Percentiles rank a stretch among this genome's conserved stretches.
These are phyloP conservation scores for Elachura formosa DNA, from an alignment of 2,113 vertebrate genomes.

Conservation along the genomic window DNA sequence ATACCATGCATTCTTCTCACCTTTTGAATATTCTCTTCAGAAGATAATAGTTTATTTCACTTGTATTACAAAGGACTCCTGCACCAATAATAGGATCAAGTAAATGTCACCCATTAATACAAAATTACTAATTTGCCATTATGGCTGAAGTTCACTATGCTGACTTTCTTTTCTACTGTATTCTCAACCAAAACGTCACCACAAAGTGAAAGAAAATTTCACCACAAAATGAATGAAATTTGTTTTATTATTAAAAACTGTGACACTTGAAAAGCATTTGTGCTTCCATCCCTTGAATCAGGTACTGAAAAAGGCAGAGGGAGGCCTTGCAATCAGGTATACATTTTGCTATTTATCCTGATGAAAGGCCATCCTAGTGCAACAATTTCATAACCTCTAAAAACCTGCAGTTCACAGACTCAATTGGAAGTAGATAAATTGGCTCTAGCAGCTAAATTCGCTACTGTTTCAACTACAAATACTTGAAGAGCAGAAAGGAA, in stretches of 20 bases:
- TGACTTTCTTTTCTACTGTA: background rate
- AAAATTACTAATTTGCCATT: background rate
- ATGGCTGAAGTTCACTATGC: background rate
- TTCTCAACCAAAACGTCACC: background rate
- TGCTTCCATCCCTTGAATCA: background rate
- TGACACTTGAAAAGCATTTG: background rate
- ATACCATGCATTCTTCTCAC: background rate
- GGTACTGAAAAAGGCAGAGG: background rate
- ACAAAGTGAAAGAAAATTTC: background rate
- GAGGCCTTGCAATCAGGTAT: background rate
- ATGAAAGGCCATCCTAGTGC: background rate
- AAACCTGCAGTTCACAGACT: background rate
- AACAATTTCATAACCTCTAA: background rate
- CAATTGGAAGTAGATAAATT: background rate
- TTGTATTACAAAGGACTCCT: background rate
- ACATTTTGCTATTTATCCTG: background rate
- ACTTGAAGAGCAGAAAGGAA: background rate
- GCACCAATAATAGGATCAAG: background rate
- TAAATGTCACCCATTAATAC: background rate
- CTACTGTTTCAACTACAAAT: background rate
- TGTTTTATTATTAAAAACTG: background rate
- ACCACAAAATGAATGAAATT: background rate
- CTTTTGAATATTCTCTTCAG: background rate
- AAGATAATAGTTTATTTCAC: background rate
- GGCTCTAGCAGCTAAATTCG: background rate